Evolutionary conservation across 2,797 vertebrate genomes (phyloP).

Genomic region (Tangara arthus): DNA sequence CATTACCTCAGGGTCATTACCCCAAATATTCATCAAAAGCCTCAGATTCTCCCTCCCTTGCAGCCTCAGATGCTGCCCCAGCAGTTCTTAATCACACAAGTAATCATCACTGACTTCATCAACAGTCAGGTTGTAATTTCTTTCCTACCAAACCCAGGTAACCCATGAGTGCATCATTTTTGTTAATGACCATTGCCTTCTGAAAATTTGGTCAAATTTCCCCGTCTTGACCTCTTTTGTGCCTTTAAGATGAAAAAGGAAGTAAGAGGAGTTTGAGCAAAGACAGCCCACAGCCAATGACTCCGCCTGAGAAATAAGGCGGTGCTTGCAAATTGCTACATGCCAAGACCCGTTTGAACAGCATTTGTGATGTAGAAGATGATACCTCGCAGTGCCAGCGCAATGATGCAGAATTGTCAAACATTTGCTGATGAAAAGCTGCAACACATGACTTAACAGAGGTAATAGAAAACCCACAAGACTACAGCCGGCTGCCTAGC

Average conservation of each 20-base stretch:
- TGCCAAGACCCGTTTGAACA: neutral
- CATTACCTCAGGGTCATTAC: neutral
- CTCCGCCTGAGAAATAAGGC: neutral
- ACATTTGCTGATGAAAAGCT: neutral
- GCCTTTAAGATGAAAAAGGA: neutral
- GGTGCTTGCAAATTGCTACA: neutral
- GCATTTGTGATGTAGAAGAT: neutral
- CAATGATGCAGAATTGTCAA: neutral
- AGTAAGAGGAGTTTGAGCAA: neutral
- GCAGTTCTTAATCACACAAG: neutral
- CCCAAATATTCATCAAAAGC: neutral
- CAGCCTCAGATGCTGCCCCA: neutral
- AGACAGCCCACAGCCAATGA: neutral
- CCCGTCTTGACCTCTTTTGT: neutral
- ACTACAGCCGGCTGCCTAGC: neutral
- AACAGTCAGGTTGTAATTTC: neutral
- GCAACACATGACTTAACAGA: neutral
- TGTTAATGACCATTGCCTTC: neutral
- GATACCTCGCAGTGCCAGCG: neutral
- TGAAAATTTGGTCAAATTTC: neutral
- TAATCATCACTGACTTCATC: neutral
- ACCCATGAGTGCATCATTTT: neutral
- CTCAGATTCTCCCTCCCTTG: neutral
- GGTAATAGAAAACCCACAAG: neutral
- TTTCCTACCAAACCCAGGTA: neutral